Evolutionary conservation across 2,113 vertebrate species (phyloP).

Genomic region (Psophia crepitans): DNA sequence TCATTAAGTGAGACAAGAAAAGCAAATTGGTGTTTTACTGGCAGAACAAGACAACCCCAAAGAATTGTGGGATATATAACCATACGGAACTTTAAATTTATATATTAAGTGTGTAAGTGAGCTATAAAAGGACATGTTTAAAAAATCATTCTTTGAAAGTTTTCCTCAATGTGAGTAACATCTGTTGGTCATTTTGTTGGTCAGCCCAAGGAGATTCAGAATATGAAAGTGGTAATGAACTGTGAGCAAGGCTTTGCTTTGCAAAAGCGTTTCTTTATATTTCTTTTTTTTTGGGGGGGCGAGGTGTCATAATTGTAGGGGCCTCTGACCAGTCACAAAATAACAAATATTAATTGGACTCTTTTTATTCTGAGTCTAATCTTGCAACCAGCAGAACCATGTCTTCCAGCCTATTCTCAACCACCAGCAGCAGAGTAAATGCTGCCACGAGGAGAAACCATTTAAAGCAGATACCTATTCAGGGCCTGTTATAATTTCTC

Average conservation of each 20-base stretch:
- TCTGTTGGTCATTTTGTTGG: conserved; percentile 42
- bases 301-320: not conserved
- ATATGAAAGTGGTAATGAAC: conserved; percentile 60
- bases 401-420: not conserved
- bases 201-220: conserved; percentile 4
- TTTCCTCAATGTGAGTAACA: conserved; percentile 30
- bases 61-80: not conserved
- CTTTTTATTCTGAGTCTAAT: not conserved
- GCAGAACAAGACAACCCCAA: not conserved
- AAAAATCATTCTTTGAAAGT: conserved; percentile 30
- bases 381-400: not conserved
- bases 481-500: not conserved
- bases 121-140: conserved; percentile 28
- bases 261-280: conserved; percentile 29
- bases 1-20: not conserved
- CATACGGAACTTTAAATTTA: not conserved
- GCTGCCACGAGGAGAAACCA: not conserved
- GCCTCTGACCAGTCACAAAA: conserved; percentile 1
- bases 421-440: not conserved
- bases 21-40: not conserved
- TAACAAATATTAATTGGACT: not conserved
- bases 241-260: conserved; percentile 31
- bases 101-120: not conserved
- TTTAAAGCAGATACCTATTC: not conserved
- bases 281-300: not conserved